A percentile compares a stretch with the other conserved stretches of the same genome.
Evolutionary conservation across 2,888 invertebrate species (phyloP).

Genomic region (Drosophila seclusa): DNA sequence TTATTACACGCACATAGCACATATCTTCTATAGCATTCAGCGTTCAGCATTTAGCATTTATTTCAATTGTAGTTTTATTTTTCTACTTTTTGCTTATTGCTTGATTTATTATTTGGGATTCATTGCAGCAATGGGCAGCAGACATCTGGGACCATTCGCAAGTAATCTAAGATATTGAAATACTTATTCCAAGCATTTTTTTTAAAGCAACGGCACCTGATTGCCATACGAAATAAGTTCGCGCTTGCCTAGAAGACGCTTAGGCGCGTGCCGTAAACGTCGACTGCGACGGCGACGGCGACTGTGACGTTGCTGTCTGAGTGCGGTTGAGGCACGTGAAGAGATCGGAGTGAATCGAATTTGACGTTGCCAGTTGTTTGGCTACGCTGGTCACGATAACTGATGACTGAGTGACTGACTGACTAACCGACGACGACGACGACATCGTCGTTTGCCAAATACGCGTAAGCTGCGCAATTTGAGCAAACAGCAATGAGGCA

Average conservation of each 20-base stretch:
- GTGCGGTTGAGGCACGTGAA: conserved; percentile 10
- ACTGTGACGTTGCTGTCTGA: not conserved
- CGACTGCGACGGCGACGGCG: not conserved
- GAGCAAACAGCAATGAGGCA: conserved; percentile 23
- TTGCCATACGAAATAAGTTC: conserved; percentile 40
- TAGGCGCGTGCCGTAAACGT: conserved; percentile 52
- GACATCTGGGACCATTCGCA: conserved; percentile 1
- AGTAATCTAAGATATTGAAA: conserved; percentile 20
- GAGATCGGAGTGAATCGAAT: conserved; percentile 33
- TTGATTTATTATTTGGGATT: conserved; percentile 10
- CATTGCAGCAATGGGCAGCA: conserved; percentile 5
- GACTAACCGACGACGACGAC: conserved; percentile 10
- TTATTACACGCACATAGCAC: not conserved
- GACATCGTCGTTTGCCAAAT: conserved; percentile 47
- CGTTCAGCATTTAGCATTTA: not conserved
- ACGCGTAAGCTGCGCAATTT: conserved; percentile 55
- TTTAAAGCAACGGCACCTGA: conserved; percentile 37
- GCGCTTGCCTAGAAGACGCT: conserved; percentile 15
- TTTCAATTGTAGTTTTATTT: not conserved
- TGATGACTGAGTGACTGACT: not conserved
- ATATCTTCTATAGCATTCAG: not conserved
- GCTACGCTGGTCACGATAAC: conserved; percentile 48
- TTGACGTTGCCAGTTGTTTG: conserved; percentile 38
- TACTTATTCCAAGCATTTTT: conserved; percentile 12
- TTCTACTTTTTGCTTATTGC: not conserved